Conservation (phyloP, 2,113 vertebrate genomes). For the Laticauda colubrina region DNA sequence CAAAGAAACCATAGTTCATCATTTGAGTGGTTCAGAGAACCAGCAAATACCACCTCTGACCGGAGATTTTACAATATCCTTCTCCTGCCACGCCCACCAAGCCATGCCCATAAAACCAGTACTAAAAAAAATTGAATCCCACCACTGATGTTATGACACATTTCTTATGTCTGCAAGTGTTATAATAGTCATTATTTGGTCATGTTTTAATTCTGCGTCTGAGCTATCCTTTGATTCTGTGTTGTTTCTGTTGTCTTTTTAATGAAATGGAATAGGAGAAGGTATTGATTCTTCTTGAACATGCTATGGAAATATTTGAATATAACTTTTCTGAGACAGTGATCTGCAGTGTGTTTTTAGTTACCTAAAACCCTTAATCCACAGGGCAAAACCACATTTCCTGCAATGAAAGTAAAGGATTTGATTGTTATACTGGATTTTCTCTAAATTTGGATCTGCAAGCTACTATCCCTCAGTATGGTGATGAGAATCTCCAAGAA, state of each 20-base stretch:
- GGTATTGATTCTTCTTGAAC: background rate
- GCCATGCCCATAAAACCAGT: no score
- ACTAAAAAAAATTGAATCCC: no score
- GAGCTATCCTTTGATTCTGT: background rate
- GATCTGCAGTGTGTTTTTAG: background rate
- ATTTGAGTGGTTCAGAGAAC: no score
- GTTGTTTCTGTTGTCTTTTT: background rate
- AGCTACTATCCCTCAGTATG: background rate
- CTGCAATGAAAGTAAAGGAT: background rate
- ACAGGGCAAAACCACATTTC: background rate
- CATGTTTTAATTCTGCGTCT: background rate
- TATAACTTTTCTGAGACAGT: background rate
- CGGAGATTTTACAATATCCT: no score
- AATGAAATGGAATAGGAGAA: background rate
- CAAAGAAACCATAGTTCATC: no score
- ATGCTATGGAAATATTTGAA: background rate
- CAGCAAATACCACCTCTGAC: no score
- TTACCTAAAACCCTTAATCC: background rate
- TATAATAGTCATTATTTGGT: background rate
- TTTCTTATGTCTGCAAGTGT: background rate
- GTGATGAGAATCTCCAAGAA: background rate
- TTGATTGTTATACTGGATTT: background rate
- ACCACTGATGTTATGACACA: background rate
- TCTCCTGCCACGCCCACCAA: no score
- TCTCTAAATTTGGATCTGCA: background rate